Evolutionary conservation across 1,140 invertebrate genomes (phyloP).

Genomic region (Melitaea cinxia): DNA sequence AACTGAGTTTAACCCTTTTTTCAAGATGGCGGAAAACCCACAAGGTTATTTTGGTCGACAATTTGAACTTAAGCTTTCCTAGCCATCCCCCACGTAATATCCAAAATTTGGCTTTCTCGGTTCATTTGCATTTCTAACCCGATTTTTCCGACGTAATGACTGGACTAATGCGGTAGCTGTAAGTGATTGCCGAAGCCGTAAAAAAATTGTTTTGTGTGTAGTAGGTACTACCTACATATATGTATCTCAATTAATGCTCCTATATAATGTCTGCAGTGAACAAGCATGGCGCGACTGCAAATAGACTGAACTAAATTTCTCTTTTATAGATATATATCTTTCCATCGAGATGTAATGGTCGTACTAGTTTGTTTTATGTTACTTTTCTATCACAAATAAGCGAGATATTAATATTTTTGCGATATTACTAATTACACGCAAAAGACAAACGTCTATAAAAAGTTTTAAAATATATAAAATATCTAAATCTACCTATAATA

Average conservation of each 20-base stretch:
- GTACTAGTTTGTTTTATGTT: not conserved
- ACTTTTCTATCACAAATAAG: not conserved
- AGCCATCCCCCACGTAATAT: too few relatives aligned
- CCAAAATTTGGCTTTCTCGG: too few relatives aligned
- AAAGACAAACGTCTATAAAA: too few relatives aligned
- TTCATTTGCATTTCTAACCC: too few relatives aligned
- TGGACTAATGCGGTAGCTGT: not conserved
- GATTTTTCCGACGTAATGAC: too few relatives aligned
- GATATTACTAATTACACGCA: too few relatives aligned
- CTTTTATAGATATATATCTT: conserved; percentile 12
- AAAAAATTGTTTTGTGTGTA: not conserved
- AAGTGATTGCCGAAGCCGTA: not conserved
- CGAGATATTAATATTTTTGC: not conserved
- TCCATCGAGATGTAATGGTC: conserved; percentile 5
- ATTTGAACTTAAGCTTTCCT: too few relatives aligned
- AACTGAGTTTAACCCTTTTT: too few relatives aligned
- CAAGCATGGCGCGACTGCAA: not conserved
- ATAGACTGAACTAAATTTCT: conserved; percentile 17
- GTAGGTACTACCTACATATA: not conserved
- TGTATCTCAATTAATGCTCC: not conserved
- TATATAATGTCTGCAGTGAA: conserved; percentile 1
- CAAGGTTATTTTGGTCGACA: too few relatives aligned
- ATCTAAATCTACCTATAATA: too few relatives aligned
- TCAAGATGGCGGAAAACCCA: too few relatives aligned
- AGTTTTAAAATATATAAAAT: too few relatives aligned